Evolutionary conservation across 1,140 invertebrate species (phyloP).

Genomic region (Pygmarrhopalites habei): DNA sequence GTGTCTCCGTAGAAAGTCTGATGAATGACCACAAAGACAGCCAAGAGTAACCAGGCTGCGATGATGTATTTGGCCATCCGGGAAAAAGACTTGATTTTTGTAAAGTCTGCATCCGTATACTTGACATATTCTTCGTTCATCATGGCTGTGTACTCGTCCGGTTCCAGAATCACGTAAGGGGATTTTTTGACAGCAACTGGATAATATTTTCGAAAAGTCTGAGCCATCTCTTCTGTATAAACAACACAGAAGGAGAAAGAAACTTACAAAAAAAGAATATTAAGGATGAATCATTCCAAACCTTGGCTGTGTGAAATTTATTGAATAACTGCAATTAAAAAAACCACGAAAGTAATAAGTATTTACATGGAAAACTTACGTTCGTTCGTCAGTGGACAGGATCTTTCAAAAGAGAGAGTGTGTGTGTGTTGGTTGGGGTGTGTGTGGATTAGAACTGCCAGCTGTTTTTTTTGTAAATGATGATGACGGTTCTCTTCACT

Average conservation of each 20-base stretch:
- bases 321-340: too few relatives aligned
- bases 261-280: background rate
- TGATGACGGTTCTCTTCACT: too few relatives aligned
- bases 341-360: too few relatives aligned
- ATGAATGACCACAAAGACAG: background rate
- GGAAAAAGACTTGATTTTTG: conserved; percentile 2
- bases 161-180: conserved; percentile 9
- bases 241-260: background rate
- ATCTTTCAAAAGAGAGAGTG: too few relatives aligned
- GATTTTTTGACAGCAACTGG: background rate
- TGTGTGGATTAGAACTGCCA: too few relatives aligned
- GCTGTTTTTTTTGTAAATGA: too few relatives aligned
- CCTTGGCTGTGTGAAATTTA: too few relatives aligned
- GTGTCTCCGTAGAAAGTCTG: background rate
- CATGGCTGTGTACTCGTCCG: conserved; percentile 8
- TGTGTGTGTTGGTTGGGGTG: too few relatives aligned
- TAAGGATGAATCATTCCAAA: too few relatives aligned
- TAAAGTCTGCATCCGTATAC: background rate
- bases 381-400: too few relatives aligned
- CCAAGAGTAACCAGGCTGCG: background rate
- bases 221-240: background rate
- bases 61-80: background rate
- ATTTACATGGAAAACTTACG: too few relatives aligned
- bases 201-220: background rate
- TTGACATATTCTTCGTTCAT: conserved; percentile 2